Evolutionary conservation across 2,888 invertebrate species (phyloP).

Genomic region (Agrochola lychnidis): DNA sequence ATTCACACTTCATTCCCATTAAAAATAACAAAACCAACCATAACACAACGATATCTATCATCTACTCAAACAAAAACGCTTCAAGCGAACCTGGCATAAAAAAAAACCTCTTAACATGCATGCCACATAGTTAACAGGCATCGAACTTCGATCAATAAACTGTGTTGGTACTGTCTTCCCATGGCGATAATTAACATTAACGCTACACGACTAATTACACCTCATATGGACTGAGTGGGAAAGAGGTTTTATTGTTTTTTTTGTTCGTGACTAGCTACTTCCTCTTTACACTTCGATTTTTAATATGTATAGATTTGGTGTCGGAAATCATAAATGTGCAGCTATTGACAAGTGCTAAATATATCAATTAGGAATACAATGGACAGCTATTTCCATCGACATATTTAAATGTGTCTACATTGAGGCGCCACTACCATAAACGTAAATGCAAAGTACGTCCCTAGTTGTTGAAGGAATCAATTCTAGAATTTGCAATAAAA

Average conservation of each 20-base stretch:
- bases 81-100: constrained; percentile 53
- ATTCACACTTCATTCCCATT: constrained; percentile 17
- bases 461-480: constrained; percentile 28
- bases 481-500: constrained; percentile 28
- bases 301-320: constrained; percentile 19
- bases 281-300: constrained; percentile 42
- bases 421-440: constrained; percentile 57
- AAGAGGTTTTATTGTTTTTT: constrained; percentile 54
- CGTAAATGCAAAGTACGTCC: constrained; percentile 42
- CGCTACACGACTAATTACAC: constrained; percentile 69
- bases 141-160: constrained; percentile 77
- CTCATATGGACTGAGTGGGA: constrained; percentile 51
- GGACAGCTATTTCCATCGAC: constrained; percentile 59
- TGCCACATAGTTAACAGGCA: constrained; percentile 69
- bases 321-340: constrained; percentile 55
- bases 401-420: constrained; percentile 54
- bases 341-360: constrained; percentile 56
- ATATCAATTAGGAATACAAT: constrained; percentile 60
- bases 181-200: constrained; percentile 71
- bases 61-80: constrained; percentile 52
- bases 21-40: constrained; percentile 27
- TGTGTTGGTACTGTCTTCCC: constrained; percentile 67
- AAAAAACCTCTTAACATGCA: constrained; percentile 71
- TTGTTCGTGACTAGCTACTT: constrained; percentile 50
- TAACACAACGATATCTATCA: constrained; percentile 51